Evolutionary conservation across 1,140 invertebrate species (phyloP).

Genomic region (Aphaenogaster floridana): DNA sequence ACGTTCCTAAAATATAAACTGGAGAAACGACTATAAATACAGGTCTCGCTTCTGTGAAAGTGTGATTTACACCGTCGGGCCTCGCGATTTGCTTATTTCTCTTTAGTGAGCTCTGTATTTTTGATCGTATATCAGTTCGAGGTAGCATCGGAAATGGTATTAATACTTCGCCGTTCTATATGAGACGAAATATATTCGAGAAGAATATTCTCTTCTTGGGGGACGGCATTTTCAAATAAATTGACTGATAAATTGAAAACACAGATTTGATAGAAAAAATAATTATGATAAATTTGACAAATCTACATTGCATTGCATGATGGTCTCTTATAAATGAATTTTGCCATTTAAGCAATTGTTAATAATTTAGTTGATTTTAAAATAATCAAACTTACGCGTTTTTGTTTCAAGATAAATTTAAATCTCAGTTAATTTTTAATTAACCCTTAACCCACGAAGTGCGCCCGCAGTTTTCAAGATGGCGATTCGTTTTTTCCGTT

Average conservation of each 20-base stretch:
- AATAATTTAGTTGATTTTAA: not conserved
- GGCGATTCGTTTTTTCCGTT: too few species aligned
- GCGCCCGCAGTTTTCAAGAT: too few species aligned
- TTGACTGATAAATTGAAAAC: not conserved
- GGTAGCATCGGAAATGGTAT: constrained; percentile 14
- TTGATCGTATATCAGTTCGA: constrained; percentile 43
- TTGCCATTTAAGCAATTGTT: not conserved
- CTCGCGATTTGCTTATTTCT: constrained; percentile 65
- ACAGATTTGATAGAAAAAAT: not conserved
- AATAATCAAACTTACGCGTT: not conserved
- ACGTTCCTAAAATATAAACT: not conserved
- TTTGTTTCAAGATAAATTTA: constrained; percentile 15
- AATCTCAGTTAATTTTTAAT: constrained; percentile 6
- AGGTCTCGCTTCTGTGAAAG: constrained; percentile 62
- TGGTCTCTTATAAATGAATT: constrained; percentile 11
- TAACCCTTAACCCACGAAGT: too few species aligned
- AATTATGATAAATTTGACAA: constrained; percentile 15
- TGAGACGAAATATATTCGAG: not conserved
- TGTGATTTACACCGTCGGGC: constrained; percentile 56
- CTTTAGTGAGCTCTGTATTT: constrained; percentile 13
- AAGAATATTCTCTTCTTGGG: not conserved
- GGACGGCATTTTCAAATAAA: constrained; percentile 5
- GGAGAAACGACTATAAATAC: not conserved
- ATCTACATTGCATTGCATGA: not conserved
- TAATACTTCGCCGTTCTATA: constrained; percentile 32